phyloP scores from a whole-genome alignment of 2,113 vertebrate species.

The Misgurnus mizolepis region DNA sequence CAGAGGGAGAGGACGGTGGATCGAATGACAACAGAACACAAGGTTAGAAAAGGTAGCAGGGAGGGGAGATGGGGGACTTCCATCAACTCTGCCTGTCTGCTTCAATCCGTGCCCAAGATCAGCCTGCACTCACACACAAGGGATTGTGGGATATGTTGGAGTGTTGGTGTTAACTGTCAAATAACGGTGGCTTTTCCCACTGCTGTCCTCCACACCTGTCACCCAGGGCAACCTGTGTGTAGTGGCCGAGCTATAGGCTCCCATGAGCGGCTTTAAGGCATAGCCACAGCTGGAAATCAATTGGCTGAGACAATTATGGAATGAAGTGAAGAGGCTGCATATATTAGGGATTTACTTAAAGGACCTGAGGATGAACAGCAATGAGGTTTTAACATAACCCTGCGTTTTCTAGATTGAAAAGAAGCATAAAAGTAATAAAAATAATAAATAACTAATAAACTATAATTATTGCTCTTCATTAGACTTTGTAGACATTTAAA shows the following conservation, averaged over 20 bases:
- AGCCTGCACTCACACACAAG: constrained; percentile 7
- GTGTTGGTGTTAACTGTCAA: constrained; percentile 44
- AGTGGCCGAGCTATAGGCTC: constrained; percentile 18
- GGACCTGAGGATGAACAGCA: constrained; percentile 21
- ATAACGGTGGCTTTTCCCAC: neutral
- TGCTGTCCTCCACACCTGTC: constrained; percentile 45
- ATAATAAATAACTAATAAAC: neutral
- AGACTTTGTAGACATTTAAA: too few relatives aligned
- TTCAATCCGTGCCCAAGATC: constrained; percentile 30
- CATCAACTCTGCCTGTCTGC: constrained; percentile 40
- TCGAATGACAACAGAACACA: neutral
- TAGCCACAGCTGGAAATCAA: constrained; percentile 49
- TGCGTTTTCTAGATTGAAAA: neutral
- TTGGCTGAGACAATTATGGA: constrained; percentile 41
- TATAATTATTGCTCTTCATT: too few relatives aligned
- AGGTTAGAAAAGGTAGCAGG: neutral
- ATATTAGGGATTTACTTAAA: constrained; percentile 46
- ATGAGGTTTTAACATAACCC: constrained; percentile 6
- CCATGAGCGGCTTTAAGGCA: constrained; percentile 38
- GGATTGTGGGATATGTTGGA: constrained; percentile 38
- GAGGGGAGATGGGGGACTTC: neutral
- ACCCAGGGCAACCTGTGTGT: constrained; percentile 43
- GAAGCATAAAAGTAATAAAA: neutral
- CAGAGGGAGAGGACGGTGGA: constrained; percentile 5
- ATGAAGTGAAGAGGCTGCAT: constrained; percentile 39